A percentile compares a stretch with the other conserved stretches of the same genome.
phyloP scores from a whole-genome alignment of 2,888 invertebrate genomes.

The Drosophila maculinotata region DNA sequence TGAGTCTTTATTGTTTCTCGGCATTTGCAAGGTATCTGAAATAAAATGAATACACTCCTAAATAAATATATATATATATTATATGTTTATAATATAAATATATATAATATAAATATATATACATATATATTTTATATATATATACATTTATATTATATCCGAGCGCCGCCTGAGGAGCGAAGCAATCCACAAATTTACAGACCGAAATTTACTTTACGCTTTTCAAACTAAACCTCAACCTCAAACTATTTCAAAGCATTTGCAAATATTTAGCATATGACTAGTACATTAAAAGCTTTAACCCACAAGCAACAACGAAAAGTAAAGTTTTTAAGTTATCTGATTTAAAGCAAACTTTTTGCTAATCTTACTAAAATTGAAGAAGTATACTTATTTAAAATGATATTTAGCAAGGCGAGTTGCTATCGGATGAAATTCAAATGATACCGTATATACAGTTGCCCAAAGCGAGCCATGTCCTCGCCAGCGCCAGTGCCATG shows the following conservation, averaged over 20 bases:
- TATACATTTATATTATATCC: no score
- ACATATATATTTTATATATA: no score
- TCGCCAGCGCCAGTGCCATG: no score
- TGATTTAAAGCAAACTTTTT: no score
- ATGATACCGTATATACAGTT: constrained; percentile 48
- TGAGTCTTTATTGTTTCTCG: constrained; percentile 9
- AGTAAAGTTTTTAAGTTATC: background rate
- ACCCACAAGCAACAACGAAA: background rate
- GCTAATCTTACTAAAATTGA: background rate
- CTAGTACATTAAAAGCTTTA: background rate
- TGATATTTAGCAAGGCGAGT: background rate
- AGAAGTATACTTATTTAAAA: background rate
- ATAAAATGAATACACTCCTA: constrained; percentile 13
- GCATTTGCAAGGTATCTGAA: constrained; percentile 23
- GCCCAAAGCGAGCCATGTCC: background rate
- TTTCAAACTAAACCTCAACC: no score
- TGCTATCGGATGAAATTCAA: constrained; percentile 6
- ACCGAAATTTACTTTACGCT: no score
- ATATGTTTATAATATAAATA: no score
- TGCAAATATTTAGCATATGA: no score
- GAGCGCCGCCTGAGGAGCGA: no score
- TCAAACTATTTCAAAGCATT: no score
- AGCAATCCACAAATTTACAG: no score
- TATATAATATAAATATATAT: no score
- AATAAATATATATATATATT: background rate